phyloP scores from a whole-genome alignment of 2,888 invertebrate species.

The Acanthococcus lagerstroemiae region DNA sequence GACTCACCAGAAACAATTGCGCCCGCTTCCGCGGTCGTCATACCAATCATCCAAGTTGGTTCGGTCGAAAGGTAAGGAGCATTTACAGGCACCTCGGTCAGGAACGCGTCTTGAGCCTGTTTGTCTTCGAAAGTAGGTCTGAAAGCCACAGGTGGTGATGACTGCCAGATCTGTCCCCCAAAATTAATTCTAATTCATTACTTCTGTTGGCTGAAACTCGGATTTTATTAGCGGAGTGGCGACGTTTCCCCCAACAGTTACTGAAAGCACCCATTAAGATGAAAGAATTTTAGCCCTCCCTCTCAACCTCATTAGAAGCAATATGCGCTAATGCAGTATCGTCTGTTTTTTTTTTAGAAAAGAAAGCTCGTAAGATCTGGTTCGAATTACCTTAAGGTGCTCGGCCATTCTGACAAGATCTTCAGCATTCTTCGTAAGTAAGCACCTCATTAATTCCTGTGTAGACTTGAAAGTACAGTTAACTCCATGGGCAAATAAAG shows the following conservation, averaged over 20 bases:
- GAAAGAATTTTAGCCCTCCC: too few relatives aligned
- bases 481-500: not conserved
- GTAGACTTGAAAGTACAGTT: constrained; percentile 14
- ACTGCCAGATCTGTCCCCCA: constrained; percentile 60
- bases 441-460: constrained; percentile 10
- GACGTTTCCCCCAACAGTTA: too few relatives aligned
- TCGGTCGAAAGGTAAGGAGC: constrained; percentile 38
- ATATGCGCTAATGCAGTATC: too few relatives aligned
- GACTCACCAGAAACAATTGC: too few relatives aligned
- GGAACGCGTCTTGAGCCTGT: constrained; percentile 53
- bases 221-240: too few relatives aligned
- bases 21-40: constrained; percentile 63
- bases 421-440: not conserved
- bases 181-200: too few relatives aligned
- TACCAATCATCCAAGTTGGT: constrained; percentile 63
- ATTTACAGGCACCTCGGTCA: constrained; percentile 51
- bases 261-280: too few relatives aligned
- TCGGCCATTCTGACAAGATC: not conserved
- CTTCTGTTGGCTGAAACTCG: too few relatives aligned
- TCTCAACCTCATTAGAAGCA: too few relatives aligned
- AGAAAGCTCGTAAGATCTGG: too few relatives aligned
- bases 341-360: too few relatives aligned
- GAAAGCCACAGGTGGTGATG: constrained; percentile 70
- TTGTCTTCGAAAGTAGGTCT: constrained; percentile 64
- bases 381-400: too few relatives aligned